Percentiles rank a stretch among this genome's conserved stretches.
phyloP scores from a whole-genome alignment of 2,797 vertebrate species.

The Loris lydekkerianus region DNA sequence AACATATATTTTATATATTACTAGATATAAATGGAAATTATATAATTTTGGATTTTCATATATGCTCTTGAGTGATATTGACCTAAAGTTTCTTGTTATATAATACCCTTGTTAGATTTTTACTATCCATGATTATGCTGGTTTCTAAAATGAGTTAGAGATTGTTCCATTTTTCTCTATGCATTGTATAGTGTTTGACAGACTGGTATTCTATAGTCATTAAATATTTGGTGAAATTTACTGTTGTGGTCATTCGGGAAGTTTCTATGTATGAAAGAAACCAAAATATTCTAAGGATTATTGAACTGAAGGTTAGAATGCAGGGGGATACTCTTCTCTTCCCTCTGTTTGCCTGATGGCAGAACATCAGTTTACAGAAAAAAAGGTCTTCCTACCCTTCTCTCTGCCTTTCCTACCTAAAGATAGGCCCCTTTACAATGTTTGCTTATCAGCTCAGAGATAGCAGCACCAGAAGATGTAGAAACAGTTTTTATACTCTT shows the following conservation, averaged over 20 bases:
- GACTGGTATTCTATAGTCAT: constrained; percentile 6
- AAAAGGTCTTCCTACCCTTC: too few relatives aligned
- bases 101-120: neutral
- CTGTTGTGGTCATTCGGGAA: constrained; percentile 8
- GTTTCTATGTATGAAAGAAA: neutral
- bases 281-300: neutral
- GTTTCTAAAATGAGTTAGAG: constrained; percentile 36
- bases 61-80: neutral
- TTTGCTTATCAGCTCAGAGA: too few relatives aligned
- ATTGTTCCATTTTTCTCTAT: constrained; percentile 1
- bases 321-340: too few relatives aligned
- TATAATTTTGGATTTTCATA: constrained; percentile 1
- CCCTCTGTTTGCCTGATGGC: too few relatives aligned
- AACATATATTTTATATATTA: constrained; percentile 1
- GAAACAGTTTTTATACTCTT: neutral
- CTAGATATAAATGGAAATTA: constrained; percentile 18
- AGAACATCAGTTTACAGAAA: too few relatives aligned
- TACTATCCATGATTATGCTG: neutral
- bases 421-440: too few relatives aligned
- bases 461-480: neutral
- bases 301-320: neutral
- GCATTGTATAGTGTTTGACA: constrained; percentile 34
- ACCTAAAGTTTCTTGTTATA: neutral
- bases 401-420: too few relatives aligned
- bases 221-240: neutral